phyloP scores from a whole-genome alignment of 2,113 vertebrate genomes.

The Syngnathoides biaculeatus region DNA sequence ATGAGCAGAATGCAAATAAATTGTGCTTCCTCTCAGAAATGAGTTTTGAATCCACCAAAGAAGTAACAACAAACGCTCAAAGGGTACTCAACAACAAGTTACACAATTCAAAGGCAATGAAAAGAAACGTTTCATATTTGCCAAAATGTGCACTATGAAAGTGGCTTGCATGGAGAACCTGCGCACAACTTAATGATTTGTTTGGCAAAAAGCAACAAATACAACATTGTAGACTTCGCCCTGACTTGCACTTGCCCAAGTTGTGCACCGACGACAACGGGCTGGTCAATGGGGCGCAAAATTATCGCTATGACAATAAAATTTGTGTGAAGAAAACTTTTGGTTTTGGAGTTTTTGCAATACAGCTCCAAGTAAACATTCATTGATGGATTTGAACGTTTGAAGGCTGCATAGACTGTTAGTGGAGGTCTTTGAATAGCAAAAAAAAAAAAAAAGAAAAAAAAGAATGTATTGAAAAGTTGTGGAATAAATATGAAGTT shows the following conservation, averaged over 20 bases:
- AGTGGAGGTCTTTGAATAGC: background rate
- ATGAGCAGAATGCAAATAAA: background rate
- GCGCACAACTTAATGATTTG: background rate
- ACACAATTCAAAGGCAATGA: background rate
- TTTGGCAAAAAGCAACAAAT: background rate
- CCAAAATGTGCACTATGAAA: background rate
- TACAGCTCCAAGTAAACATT: background rate
- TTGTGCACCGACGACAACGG: background rate
- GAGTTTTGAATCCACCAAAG: background rate
- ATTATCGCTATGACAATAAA: too few relatives aligned
- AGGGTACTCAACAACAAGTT: background rate
- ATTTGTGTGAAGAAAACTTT: too few relatives aligned
- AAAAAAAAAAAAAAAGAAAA: too few relatives aligned
- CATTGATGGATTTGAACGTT: background rate
- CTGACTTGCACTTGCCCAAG: background rate
- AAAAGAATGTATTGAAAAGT: slow-evolving; percentile 40
- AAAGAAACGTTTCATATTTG: background rate
- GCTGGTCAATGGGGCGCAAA: too few relatives aligned
- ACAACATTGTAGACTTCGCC: background rate
- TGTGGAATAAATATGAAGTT: slow-evolving; percentile 36
- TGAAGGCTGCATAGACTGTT: background rate
- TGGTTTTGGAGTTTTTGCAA: background rate
- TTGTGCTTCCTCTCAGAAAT: background rate
- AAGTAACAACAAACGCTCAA: background rate
- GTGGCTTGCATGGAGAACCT: background rate